Evolutionary conservation across 2,888 invertebrate genomes (phyloP).

Genomic region (Buathra laborator): DNA sequence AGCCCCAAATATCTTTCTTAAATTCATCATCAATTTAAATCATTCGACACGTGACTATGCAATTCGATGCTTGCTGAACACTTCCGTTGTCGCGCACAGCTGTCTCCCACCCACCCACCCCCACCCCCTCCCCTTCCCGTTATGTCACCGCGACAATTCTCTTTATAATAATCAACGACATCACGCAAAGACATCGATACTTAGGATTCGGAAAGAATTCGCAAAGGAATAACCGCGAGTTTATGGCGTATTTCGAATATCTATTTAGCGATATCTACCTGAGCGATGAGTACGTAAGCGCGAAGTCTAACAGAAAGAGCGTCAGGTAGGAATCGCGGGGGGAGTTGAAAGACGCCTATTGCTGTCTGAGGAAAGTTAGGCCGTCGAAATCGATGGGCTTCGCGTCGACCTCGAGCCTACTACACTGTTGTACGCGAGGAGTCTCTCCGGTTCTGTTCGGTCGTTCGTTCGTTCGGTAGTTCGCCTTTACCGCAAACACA

Average conservation of each 20-base stretch:
- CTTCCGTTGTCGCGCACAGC: no score
- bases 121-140: no score
- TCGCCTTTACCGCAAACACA: constrained; percentile 52
- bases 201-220: no score
- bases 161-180: no score
- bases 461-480: constrained; percentile 46
- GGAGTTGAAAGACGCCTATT: constrained; percentile 52
- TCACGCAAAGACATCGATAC: no score
- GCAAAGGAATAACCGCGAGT: no score
- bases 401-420: constrained; percentile 67
- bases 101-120: no score
- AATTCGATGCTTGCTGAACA: no score
- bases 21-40: no score
- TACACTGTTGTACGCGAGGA: constrained; percentile 55
- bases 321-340: not conserved
- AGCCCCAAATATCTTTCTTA: no score
- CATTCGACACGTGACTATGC: no score
- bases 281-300: not conserved
- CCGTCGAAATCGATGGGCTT: constrained; percentile 77
- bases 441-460: constrained; percentile 58
- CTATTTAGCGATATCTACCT: not conserved
- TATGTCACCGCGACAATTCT: no score
- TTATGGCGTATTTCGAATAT: not conserved
- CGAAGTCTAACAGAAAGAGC: not conserved
- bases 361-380: constrained; percentile 72